Percentiles rank a stretch among this genome's conserved stretches.
phyloP scores from a whole-genome alignment of 2,113 vertebrate species.

The Urocolius indicus region DNA sequence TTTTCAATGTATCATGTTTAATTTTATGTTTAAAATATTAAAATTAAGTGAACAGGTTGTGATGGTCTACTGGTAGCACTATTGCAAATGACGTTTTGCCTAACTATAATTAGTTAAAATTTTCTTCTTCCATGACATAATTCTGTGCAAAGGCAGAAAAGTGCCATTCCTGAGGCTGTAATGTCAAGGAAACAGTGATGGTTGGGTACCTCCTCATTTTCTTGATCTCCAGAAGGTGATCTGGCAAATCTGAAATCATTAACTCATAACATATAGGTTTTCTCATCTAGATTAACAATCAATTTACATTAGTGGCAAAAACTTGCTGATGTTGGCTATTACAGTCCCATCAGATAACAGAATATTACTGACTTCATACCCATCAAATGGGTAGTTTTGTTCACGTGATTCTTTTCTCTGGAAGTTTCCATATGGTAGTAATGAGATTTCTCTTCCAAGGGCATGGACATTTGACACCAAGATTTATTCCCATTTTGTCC shows the following conservation, averaged over 20 bases:
- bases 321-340: not conserved
- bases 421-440: not conserved
- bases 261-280: not conserved
- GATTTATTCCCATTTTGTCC: not conserved
- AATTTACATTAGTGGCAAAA: not conserved
- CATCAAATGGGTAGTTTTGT: not conserved
- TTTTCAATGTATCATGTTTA: not conserved
- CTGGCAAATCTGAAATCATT: not conserved
- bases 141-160: not conserved
- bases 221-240: not conserved
- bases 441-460: not conserved
- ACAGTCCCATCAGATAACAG: accelerated
- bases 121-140: not conserved
- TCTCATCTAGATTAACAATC: not conserved
- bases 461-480: not conserved
- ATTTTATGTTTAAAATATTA: not conserved
- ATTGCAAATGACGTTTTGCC: not conserved
- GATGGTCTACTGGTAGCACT: not conserved
- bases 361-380: not conserved
- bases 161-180: not conserved
- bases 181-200: not conserved
- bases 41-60: not conserved
- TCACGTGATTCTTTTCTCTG: not conserved
- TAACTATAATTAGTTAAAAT: not conserved
- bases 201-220: not conserved